Base-by-base conservation (phyloP, 2,888 invertebrate genomes). In the Macaria liturata region DNA sequence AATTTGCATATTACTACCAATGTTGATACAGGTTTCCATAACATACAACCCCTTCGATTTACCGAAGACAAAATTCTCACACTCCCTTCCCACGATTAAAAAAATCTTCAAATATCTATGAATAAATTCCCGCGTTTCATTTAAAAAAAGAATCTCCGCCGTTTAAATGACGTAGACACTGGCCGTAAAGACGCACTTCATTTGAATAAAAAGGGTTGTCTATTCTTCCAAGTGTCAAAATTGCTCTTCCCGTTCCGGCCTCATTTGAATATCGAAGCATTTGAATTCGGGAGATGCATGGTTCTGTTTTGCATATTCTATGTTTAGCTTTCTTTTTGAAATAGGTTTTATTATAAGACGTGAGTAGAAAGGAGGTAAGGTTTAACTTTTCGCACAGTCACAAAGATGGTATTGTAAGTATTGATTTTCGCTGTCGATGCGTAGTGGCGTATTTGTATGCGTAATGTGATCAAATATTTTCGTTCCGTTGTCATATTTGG, bases 381-480 rank as follows among this genome's bases (percentile, higher is more conserved):
- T 75, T 84, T 84, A 83, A 81, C 82, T 85, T 84, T 85, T 80
- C 76, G 67, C 81, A 83, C 84, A 83, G 76, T 37, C 47, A 85
- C 80, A 85, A 84, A 71, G 75, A 67, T 53, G 62, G 57, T 61
- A 69, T 70, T 69, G 69, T 82, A 75, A 56, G 64, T 78, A 80
- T 83, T 78, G 80, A 84, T 87, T 83, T 77, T 79, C 67, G 66
- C 71, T 73, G 73, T 74, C 71, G 75, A 76, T 78, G 76, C 77
- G 74, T 81, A 59, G 9, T 32, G 46, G 32, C 20, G 50, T 50
- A 44, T 53, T 48, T 55, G 82, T 86, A 85, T 86, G 74, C 76
- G 78, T 91, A 91, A 91, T 91, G 88, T 84, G 87, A 86, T 90
- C 80, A 88, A 89, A 91, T 91, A 86, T 91, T 91, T 89, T 90